These are phyloP conservation scores for Pelobates fuscus DNA, from an alignment of 2,113 vertebrate species.

Conservation along the genomic window DNA sequence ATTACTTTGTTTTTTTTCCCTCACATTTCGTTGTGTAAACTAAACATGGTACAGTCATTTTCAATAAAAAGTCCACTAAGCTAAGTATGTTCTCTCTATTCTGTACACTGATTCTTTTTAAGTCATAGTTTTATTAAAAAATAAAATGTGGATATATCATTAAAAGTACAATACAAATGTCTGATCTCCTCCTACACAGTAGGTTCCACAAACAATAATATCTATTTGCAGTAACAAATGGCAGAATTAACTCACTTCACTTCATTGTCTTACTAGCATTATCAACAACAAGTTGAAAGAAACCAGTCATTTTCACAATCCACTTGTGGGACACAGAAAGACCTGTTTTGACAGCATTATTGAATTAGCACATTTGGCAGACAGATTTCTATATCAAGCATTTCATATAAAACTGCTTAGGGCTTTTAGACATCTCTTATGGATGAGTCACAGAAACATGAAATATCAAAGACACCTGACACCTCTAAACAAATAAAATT, in stretches of 20 bases:
- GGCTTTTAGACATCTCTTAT: constrained; percentile 55
- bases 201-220: background rate
- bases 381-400: constrained; percentile 50
- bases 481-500: constrained; percentile 1
- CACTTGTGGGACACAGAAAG: constrained; percentile 12
- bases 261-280: constrained; percentile 17
- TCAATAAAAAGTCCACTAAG: too few species aligned
- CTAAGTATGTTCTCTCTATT: too few species aligned
- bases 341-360: constrained; percentile 33
- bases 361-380: constrained; percentile 56
- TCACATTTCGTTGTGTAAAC: too few species aligned
- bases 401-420: constrained; percentile 51
- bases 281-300: constrained; percentile 16
- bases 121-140: too few species aligned
- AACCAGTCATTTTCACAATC: constrained; percentile 10
- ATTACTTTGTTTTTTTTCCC: too few species aligned
- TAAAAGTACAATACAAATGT: too few species aligned
- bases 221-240: background rate
- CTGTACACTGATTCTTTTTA: too few species aligned
- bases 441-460: constrained; percentile 43
- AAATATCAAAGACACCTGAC: constrained; percentile 53
- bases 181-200: background rate
- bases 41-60: too few species aligned
- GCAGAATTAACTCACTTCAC: constrained; percentile 1
- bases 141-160: background rate